Percentiles rank a stretch among this genome's conserved stretches.
These are phyloP conservation scores for Caenorhabditis panamensis DNA, from an alignment of 2,888 invertebrate species.

Conservation along the genomic window DNA sequence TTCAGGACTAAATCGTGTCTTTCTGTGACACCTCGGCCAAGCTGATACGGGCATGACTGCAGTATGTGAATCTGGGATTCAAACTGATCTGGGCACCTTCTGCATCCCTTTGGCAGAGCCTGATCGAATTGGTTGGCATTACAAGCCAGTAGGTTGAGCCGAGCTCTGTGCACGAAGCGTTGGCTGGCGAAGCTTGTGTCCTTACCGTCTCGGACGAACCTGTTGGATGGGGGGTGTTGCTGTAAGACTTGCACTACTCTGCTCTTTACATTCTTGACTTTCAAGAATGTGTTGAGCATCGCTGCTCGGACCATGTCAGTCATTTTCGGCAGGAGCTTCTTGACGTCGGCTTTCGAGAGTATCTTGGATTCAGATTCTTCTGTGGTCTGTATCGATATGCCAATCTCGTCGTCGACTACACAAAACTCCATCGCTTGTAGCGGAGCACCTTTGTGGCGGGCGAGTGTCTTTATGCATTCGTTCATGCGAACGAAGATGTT, in stretches of 20 bases:
- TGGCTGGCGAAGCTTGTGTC: slow-evolving; percentile 6
- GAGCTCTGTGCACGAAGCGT: slow-evolving; percentile 15
- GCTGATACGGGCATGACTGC: background rate
- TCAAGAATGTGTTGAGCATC: background rate
- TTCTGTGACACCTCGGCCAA: background rate
- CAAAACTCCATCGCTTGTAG: background rate
- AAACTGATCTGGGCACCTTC: background rate
- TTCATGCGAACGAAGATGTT: background rate
- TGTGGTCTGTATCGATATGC: background rate
- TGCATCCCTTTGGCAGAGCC: background rate
- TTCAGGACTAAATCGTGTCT: slow-evolving; percentile 14
- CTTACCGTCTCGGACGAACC: background rate
- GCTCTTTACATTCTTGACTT: background rate
- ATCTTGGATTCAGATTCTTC: background rate
- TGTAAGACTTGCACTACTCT: slow-evolving; percentile 1
- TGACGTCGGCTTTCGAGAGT: background rate
- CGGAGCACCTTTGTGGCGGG: background rate
- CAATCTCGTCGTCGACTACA: background rate
- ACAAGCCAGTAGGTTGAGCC: slow-evolving; percentile 13
- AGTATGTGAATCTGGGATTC: slow-evolving; percentile 27
- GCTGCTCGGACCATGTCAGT: background rate
- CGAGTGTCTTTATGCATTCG: background rate
- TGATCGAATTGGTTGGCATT: background rate
- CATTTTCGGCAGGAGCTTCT: background rate
- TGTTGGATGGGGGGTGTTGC: background rate